phyloP scores from a whole-genome alignment of 2,888 invertebrate genomes.

The Drosophila greeni region DNA sequence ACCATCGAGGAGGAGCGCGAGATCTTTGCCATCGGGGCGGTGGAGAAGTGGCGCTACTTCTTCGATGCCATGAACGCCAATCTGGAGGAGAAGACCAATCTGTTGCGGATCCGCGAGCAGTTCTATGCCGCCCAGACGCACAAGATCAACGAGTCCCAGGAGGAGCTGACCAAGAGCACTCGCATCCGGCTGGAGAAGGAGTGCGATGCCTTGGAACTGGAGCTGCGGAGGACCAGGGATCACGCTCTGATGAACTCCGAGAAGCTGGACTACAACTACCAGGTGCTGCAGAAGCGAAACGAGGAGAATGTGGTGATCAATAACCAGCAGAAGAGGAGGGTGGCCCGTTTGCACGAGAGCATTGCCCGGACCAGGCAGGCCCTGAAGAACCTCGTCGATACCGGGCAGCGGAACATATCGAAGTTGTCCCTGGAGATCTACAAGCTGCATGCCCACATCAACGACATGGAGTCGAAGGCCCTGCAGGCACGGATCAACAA shows the following conservation, averaged over 20 bases:
- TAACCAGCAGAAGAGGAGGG: conserved; percentile 87
- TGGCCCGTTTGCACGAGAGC: conserved; percentile 87
- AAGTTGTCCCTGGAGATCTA: conserved; percentile 85
- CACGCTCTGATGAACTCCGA: conserved; percentile 91
- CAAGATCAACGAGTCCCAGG: conserved; percentile 83
- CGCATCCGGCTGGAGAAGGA: conserved; percentile 85
- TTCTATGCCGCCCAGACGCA: conserved; percentile 82
- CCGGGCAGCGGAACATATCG: conserved; percentile 83
- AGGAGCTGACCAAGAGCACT: conserved; percentile 85
- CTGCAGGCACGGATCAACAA: conserved; percentile 81
- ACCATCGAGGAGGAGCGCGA: conserved; percentile 85
- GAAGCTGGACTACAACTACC: conserved; percentile 94
- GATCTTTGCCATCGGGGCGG: conserved; percentile 82
- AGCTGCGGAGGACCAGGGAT: conserved; percentile 88
- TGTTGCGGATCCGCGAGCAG: conserved; percentile 81
- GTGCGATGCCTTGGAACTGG: conserved; percentile 86
- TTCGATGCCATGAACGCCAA: conserved; percentile 84
- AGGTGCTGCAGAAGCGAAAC: conserved; percentile 90
- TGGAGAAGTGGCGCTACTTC: conserved; percentile 85
- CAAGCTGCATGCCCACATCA: conserved; percentile 83
- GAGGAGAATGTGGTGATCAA: conserved; percentile 90
- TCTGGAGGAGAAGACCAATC: conserved; percentile 83
- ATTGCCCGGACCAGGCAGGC: conserved; percentile 84
- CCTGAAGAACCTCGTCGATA: conserved; percentile 83
- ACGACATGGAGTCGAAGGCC: conserved; percentile 85